Base-by-base conservation (phyloP, 2,888 invertebrate genomes). In the Polymixis flavicincta region DNA sequence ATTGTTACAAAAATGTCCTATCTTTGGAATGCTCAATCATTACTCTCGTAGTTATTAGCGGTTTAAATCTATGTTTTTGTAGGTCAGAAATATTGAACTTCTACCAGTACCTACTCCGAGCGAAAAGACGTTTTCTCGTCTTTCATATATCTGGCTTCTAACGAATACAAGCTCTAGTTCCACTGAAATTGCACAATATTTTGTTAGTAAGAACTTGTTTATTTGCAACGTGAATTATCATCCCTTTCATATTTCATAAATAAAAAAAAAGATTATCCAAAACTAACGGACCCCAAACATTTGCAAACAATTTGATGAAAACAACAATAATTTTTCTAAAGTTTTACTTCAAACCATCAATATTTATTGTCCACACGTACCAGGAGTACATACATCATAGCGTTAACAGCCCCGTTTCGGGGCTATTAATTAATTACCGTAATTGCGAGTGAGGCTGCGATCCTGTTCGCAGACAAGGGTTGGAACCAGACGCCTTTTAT, bases 341-440 rank as follows among this genome's bases (percentile, higher is more conserved):
- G 32, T 17, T 42, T 63, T 11, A 25, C n/a, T 45, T 22, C 17
- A 32, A 17, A 11, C 11, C 8, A 57, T 13, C 8, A 32, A 64
- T 22, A 73, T 25, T 32, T 5, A 42, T 9, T 75, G 17, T 75
- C 60, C 8, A 55, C 37, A 55, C 11, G 14, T 76, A 82, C 72
- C 42, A 85, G 82, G 82, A 71, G 48, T 50, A 71, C 85, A 85
- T 73, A 85, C 17, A n/a, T 32, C 55, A 69, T 54, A 54, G 64
- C 64, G 60, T 64, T 69, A 54, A 59, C 71, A 78, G 45, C 67
- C 74, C 83, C 65, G 65, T 75, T 57, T 82, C 71, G 69, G 19
- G 37, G 65, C 82, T 67, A 81, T 87, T 84, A 88, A 84, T 87
- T 87, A 84, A 85, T 86, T 88, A 88, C 57, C 17, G 75, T 79